A percentile compares a stretch with the other conserved stretches of the same genome.
Evolutionary conservation across 2,797 vertebrate species (phyloP).

Genomic region (Spinus pinus): DNA sequence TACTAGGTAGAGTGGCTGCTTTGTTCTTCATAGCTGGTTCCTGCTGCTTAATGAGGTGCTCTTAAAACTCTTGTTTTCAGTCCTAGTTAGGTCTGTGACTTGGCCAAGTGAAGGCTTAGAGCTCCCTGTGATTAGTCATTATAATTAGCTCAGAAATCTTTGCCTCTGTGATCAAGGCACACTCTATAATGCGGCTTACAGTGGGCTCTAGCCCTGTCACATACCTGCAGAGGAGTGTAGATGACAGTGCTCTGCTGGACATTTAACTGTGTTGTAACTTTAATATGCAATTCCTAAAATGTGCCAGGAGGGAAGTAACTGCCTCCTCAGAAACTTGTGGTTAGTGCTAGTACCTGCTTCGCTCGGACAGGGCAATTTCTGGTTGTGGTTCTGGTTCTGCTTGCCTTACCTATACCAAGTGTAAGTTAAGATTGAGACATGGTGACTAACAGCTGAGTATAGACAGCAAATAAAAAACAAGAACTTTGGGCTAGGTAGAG

Average conservation of each 20-base stretch:
- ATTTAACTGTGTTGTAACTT: not conserved
- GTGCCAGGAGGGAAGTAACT: not conserved
- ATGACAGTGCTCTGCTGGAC: not conserved
- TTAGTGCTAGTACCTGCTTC: not conserved
- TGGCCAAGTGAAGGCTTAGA: slow-evolving; percentile 56
- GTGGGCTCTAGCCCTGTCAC: slow-evolving; percentile 4
- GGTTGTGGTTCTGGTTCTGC: not conserved
- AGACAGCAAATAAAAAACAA: not conserved
- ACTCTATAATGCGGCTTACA: slow-evolving; percentile 43
- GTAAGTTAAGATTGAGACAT: not conserved
- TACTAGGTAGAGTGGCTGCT: slow-evolving; percentile 36
- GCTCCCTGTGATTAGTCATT: slow-evolving; percentile 62
- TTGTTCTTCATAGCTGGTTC: slow-evolving; percentile 41
- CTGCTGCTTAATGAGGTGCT: slow-evolving; percentile 59
- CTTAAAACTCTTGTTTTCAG: slow-evolving; percentile 61
- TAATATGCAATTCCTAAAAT: not conserved
- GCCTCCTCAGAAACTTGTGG: not conserved
- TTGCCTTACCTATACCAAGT: not conserved
- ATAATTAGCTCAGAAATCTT: slow-evolving; percentile 61
- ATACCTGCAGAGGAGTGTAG: not conserved
- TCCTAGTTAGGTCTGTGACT: slow-evolving; percentile 46
- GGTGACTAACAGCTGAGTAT: not conserved
- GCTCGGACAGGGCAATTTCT: not conserved
- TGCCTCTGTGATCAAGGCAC: slow-evolving; percentile 41
- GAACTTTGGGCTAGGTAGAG: not conserved